A percentile compares a stretch with the other conserved stretches of the same genome.
phyloP scores from a whole-genome alignment of 2,113 vertebrate species.

The Aptenodytes patagonicus region DNA sequence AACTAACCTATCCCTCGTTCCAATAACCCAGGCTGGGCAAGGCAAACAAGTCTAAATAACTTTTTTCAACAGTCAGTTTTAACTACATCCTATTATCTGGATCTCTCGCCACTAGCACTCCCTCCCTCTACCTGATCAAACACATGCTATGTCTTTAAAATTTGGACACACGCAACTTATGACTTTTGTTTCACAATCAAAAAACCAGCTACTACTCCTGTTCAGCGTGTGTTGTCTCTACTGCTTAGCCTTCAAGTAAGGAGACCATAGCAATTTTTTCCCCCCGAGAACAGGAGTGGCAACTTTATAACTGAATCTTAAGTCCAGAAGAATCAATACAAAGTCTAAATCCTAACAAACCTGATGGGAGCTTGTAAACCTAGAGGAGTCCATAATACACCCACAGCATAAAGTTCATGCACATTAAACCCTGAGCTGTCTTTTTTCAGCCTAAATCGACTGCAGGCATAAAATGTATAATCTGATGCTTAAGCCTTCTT shows the following conservation, averaged over 20 bases:
- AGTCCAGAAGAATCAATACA: not conserved
- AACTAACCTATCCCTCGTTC: not conserved
- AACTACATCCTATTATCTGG: not conserved
- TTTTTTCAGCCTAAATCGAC: not conserved
- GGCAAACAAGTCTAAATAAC: not conserved
- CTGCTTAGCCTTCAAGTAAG: not conserved
- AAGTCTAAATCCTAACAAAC: not conserved
- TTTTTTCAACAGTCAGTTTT: not conserved
- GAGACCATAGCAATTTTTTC: not conserved
- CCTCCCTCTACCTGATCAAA: not conserved
- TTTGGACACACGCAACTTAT: fast-evolving
- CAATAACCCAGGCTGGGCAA: not conserved
- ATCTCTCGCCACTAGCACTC: not conserved
- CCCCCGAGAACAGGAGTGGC: not conserved
- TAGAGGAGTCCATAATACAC: not conserved
- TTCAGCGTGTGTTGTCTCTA: not conserved
- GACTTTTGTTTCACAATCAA: not conserved
- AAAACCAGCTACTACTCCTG: not conserved
- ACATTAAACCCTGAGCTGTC: not conserved
- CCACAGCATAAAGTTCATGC: not conserved
- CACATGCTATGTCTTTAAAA: not conserved
- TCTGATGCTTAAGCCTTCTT: not conserved
- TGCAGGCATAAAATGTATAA: not conserved
- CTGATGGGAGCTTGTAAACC: not conserved
- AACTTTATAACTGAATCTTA: not conserved